Base-by-base conservation (phyloP, 2,797 vertebrate genomes). In the Nothura maculosa region DNA sequence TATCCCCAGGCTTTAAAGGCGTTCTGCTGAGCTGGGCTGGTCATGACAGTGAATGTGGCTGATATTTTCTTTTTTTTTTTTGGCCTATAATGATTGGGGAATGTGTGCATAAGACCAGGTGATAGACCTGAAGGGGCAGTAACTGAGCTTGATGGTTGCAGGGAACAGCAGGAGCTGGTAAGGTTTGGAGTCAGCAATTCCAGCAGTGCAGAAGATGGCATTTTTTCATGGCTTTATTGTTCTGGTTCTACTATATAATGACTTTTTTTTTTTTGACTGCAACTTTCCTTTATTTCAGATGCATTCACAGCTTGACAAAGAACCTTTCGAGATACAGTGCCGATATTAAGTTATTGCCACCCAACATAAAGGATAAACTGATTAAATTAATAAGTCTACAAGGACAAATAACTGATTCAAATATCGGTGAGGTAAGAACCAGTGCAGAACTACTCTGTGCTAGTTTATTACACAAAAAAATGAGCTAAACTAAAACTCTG, bases 401-500 rank as follows among this genome's bases (percentile, higher is more conserved):
- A 50, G 98, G 98, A 7, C 97, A 94, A 50, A 97, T 99, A 93
- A 98, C 97, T 15, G 98, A 99, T 96, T 94, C 96, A 89, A 98
- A 98, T 96, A 98, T 99, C 82, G 94, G 97, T 69, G 98, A 98
- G 98, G 98, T 99, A 98, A 98, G 97, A 89, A 50, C 36, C 28
- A 9, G 12, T 86, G 89, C 62, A 64, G 69, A 94, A 32, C 34
- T 74, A 0, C 73, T 47, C 63, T 74, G 16, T 89, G 45, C 4
- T n/a, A 52, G 36, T 61, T 52, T 83, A 45, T 54, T 70, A 64
- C 5, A 30, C 12, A 38, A 55, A 38, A 55, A 69, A 40, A 75
- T 75, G 21, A 68, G 32, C 24, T 45, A 24, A 64, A 68, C 27
- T 85, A 20, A 50, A 89, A 74, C 10, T 81, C 42, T 57, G 54